A percentile compares a stretch with the other conserved stretches of the same genome.
Conservation (phyloP, 1,140 invertebrate genomes). For the Lasioglossum baleicum region DNA sequence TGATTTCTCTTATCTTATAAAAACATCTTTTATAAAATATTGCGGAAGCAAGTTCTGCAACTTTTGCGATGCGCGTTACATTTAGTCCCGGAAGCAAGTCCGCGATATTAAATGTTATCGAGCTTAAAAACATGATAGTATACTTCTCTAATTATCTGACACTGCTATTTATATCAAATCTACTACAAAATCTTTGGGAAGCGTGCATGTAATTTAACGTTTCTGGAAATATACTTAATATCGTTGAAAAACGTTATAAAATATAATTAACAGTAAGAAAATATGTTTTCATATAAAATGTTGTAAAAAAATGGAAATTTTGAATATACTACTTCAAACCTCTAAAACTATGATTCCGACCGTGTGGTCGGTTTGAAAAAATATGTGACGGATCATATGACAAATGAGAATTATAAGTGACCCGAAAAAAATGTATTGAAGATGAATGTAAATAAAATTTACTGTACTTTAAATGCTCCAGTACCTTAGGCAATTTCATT, state of each 20-base stretch:
- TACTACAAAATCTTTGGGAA: background rate
- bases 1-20: slow-evolving; percentile 13
- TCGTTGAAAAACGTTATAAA: background rate
- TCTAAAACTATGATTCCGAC: background rate
- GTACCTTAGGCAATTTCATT: no score
- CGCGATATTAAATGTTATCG: slow-evolving; percentile 62
- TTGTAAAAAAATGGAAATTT: slow-evolving; percentile 11
- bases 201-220: no score
- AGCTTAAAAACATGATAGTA: slow-evolving; percentile 51
- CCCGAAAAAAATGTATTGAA: background rate
- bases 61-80: background rate
- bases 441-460: no score
- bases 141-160: background rate
- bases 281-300: background rate
- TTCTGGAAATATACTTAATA: background rate
- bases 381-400: background rate
- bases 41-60: background rate
- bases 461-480: background rate
- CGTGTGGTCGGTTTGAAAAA: slow-evolving; percentile 9
- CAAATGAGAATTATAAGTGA: background rate
- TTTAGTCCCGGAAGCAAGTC: slow-evolving; percentile 46
- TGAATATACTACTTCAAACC: background rate
- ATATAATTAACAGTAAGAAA: background rate
- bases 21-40: background rate
- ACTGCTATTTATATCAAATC: background rate